Evolutionary conservation across 2,797 vertebrate species (phyloP).

Genomic region (Sparidentex hasta): DNA sequence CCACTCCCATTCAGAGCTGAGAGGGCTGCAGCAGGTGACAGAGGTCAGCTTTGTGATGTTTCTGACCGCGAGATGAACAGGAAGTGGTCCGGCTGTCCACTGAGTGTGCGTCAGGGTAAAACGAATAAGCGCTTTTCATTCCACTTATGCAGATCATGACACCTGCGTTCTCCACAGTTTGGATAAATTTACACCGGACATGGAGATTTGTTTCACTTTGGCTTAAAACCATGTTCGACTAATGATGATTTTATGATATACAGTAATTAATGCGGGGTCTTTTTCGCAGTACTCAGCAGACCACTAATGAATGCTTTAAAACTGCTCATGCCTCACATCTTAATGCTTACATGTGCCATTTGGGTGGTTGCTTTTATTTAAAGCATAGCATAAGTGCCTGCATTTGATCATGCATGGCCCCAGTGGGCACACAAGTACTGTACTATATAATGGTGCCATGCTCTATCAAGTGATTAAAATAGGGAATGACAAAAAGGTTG

Average conservation of each 20-base stretch:
- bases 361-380: constrained; percentile 5
- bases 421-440: constrained; percentile 1
- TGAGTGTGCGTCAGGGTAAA: background rate
- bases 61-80: background rate
- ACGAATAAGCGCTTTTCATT: background rate
- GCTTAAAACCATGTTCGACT: background rate
- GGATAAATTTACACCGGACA: no score
- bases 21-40: background rate
- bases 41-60: background rate
- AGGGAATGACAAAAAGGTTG: constrained; percentile 1
- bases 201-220: background rate
- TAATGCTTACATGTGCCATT: constrained; percentile 34
- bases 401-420: constrained; percentile 15
- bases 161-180: no score
- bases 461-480: background rate
- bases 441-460: background rate
- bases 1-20: background rate
- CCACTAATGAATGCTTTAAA: constrained; percentile 21
- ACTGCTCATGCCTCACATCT: constrained; percentile 19
- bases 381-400: constrained; percentile 1
- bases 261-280: constrained; percentile 6
- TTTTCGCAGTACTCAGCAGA: constrained; percentile 40
- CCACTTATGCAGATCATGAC: background rate
- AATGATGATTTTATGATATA: background rate
- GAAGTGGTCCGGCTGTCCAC: background rate